Conservation (phyloP, 2,797 vertebrate species). For the Podarcis siculus region DNA sequence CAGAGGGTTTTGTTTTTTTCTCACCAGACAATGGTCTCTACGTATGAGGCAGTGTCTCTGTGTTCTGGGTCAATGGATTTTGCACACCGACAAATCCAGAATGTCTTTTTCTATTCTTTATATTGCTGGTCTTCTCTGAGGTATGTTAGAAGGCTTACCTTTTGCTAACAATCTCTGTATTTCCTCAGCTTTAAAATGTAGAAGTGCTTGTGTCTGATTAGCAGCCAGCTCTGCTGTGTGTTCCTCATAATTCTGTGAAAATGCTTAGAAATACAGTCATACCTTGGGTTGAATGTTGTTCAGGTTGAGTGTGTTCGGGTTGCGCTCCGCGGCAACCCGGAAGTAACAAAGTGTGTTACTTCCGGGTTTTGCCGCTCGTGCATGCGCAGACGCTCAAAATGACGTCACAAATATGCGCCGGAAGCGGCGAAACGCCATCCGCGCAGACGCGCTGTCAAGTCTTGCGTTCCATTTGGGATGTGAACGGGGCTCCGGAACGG, state of each 20-base stretch:
- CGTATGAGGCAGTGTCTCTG: conserved; percentile 72
- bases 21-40: conserved; percentile 67
- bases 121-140: conserved; percentile 53
- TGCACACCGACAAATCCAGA: conserved; percentile 72
- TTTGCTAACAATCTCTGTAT: conserved; percentile 35
- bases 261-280: background rate
- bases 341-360: no score
- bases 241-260: background rate
- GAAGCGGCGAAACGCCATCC: no score
- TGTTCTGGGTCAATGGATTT: conserved; percentile 72
- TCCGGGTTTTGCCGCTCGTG: no score
- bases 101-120: conserved; percentile 40
- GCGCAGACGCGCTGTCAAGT: no score
- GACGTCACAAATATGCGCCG: no score
- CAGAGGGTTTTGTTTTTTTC: conserved; percentile 60
- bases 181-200: background rate
- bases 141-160: conserved; percentile 61
- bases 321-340: no score
- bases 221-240: background rate
- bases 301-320: no score
- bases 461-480: no score
- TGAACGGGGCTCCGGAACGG: no score
- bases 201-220: background rate
- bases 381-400: no score
- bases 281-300: no score